Conservation (phyloP, 2,888 invertebrate species). For the Cryptocheilus praepositus region DNA sequence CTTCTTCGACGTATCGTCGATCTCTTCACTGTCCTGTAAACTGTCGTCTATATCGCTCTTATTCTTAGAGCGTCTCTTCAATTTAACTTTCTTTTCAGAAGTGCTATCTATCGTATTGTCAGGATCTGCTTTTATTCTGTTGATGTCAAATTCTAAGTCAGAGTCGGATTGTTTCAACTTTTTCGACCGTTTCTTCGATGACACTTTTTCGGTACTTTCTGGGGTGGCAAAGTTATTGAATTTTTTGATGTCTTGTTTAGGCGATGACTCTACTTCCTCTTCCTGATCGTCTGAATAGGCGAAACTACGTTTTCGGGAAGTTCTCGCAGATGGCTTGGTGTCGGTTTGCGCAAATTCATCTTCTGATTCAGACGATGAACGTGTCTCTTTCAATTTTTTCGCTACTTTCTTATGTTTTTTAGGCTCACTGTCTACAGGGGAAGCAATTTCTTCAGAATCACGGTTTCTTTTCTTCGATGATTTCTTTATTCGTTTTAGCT, state of each 20-base stretch:
- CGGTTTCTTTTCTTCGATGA: not conserved
- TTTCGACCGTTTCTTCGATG: conserved; percentile 16
- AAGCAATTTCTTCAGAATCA: not conserved
- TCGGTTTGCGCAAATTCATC: not conserved
- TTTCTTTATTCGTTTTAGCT: conserved; percentile 9
- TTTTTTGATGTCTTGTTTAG: not conserved
- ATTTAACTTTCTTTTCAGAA: not conserved
- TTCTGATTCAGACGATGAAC: not conserved
- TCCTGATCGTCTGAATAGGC: not conserved
- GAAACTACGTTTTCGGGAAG: not conserved
- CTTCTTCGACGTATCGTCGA: not conserved
- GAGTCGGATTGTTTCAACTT: conserved; percentile 10
- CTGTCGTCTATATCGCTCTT: too few relatives aligned
- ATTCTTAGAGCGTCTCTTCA: too few relatives aligned
- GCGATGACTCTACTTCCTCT: not conserved
- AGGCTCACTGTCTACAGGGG: not conserved
- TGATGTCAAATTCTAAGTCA: not conserved
- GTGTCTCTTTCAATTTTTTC: not conserved
- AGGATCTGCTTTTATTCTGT: conserved; percentile 13
- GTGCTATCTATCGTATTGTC: not conserved
- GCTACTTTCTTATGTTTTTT: conserved; percentile 4
- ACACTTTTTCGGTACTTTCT: conserved; percentile 2
- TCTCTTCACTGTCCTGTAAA: not conserved
- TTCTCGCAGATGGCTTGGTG: not conserved
- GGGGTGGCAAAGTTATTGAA: conserved; percentile 10